phyloP scores from a whole-genome alignment of 1,140 invertebrate species.

The Caenorhabditis tropicalis region DNA sequence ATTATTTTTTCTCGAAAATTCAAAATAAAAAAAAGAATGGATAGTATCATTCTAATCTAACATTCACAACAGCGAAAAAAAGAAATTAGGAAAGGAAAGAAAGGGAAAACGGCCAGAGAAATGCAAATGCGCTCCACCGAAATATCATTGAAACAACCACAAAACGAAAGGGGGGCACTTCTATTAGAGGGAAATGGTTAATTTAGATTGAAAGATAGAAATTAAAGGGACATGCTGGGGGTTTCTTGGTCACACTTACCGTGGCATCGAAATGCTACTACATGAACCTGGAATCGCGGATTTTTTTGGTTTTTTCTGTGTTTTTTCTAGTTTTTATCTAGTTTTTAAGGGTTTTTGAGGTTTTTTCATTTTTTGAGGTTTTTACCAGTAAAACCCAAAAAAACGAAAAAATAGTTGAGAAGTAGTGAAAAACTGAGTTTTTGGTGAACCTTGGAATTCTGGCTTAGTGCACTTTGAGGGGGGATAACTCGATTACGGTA shows the following conservation, averaged over 20 bases:
- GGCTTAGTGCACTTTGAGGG: no score
- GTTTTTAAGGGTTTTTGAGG: no score
- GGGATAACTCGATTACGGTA: no score
- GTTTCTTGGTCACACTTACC: neutral
- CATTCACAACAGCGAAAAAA: constrained; percentile 5
- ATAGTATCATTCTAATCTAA: neutral
- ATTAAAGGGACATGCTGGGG: neutral
- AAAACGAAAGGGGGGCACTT: neutral
- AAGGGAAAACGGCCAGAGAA: neutral
- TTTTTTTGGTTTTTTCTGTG: no score
- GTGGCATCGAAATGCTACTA: constrained; percentile 40
- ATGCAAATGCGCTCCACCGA: neutral
- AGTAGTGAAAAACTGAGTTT: no score
- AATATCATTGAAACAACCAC: neutral
- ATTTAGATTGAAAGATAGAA: neutral
- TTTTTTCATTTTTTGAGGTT: no score
- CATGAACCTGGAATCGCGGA: constrained; percentile 21
- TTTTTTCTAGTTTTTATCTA: no score
- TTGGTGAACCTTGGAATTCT: no score
- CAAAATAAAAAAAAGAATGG: neutral
- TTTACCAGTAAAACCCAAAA: no score
- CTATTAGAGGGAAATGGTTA: neutral
- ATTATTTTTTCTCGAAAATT: neutral
- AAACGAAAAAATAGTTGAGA: no score
- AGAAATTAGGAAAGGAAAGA: neutral